Evolutionary conservation across 2,113 vertebrate genomes (phyloP).

Genomic region (Brachyistius frenatus): DNA sequence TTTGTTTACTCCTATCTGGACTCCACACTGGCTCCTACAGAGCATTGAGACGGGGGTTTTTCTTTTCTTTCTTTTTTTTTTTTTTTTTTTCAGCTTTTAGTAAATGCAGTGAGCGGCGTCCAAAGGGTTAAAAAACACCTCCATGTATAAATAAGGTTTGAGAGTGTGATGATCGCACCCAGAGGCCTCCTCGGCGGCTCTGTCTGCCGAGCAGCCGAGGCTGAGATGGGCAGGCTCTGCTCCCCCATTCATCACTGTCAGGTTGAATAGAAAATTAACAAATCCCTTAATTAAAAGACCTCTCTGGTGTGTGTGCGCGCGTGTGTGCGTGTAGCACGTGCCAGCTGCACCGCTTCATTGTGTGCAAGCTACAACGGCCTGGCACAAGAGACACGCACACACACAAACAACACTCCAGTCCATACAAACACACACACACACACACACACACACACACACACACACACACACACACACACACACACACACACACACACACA

Average conservation of each 20-base stretch:
- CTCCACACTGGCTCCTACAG: no score
- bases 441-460: background rate
- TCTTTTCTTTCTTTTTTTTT: no score
- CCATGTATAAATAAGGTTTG: conserved; percentile 45
- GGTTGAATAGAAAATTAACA: conserved; percentile 82
- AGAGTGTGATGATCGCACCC: conserved; percentile 49
- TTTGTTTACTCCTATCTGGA: conserved; percentile 53
- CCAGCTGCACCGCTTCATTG: conserved; percentile 72
- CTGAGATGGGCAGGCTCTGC: conserved; percentile 56
- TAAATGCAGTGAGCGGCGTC: background rate
- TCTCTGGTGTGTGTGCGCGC: conserved; percentile 45
- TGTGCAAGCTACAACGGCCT: conserved; percentile 52
- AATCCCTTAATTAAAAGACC: conserved; percentile 83
- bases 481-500: conserved; percentile 18
- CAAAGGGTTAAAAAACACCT: conserved; percentile 59
- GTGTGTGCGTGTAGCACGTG: conserved; percentile 48
- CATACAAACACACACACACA: conserved; percentile 31
- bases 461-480: conserved; percentile 34
- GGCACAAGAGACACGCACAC: conserved; percentile 51
- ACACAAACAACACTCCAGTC: conserved; percentile 8
- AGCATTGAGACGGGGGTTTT: no score
- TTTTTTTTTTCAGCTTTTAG: background rate
- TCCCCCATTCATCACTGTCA: conserved; percentile 80
- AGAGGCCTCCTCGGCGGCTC: conserved; percentile 58
- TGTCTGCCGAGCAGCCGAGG: conserved; percentile 50